Evolutionary conservation across 1,140 invertebrate genomes (phyloP).

Genomic region (Antheraea mylitta): DNA sequence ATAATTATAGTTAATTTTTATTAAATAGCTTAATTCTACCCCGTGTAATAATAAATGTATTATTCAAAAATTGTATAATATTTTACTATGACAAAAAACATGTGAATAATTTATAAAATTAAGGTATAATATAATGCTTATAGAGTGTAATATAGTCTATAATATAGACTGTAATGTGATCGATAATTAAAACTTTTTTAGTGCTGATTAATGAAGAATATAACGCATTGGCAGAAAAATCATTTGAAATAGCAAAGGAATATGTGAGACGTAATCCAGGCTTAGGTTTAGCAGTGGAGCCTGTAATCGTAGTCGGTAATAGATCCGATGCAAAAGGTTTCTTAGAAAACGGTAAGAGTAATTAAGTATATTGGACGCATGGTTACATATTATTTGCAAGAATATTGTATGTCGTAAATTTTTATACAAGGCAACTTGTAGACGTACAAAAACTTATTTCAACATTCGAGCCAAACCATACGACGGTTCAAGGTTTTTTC

Average conservation of each 20-base stretch:
- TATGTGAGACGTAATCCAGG: conserved; percentile 84
- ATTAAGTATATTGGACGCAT: neutral
- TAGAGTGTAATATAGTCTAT: too few species aligned
- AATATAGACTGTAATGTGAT: neutral
- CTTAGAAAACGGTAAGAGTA: conserved; percentile 81
- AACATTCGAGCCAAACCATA: conserved; percentile 10
- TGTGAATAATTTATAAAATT: too few species aligned
- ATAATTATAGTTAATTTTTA: neutral
- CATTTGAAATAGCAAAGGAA: conserved; percentile 83
- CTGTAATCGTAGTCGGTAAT: conserved; percentile 81
- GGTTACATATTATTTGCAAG: neutral
- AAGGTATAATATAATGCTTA: too few species aligned
- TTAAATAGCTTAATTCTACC: neutral
- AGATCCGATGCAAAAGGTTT: conserved; percentile 83
- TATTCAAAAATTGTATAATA: too few species aligned
- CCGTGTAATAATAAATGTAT: too few species aligned
- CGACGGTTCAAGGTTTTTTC: conserved; percentile 15
- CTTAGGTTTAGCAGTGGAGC: conserved; percentile 82
- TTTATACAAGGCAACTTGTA: neutral
- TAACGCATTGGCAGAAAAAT: conserved; percentile 83
- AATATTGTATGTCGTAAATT: neutral
- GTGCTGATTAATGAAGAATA: conserved; percentile 87
- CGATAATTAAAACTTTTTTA: conserved; percentile 43
- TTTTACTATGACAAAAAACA: too few species aligned
- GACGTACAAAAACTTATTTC: conserved; percentile 7